Percentiles rank a stretch among this genome's conserved stretches.
phyloP scores from a whole-genome alignment of 2,797 vertebrate genomes.

The Chromis chromis region DNA sequence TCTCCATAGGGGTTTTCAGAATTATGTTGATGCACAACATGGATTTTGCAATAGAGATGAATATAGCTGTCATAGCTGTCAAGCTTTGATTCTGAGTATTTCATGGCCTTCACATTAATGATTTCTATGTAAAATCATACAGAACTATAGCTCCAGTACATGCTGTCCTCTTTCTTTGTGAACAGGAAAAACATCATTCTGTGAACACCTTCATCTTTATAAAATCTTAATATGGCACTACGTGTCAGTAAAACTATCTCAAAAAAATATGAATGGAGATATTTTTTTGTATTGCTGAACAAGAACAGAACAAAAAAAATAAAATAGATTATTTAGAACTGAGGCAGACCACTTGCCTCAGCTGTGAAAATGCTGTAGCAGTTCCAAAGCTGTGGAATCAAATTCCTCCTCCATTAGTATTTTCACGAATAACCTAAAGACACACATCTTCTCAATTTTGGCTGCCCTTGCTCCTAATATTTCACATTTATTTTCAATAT shows the following conservation, averaged over 20 bases:
- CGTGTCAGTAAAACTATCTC: not conserved
- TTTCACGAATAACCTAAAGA: too few relatives aligned
- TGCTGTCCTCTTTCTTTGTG: conserved; percentile 2
- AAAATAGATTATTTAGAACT: not conserved
- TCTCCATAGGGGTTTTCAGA: too few relatives aligned
- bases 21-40: conserved; percentile 30
- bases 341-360: not conserved
- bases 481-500: too few relatives aligned
- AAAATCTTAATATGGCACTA: conserved; percentile 16
- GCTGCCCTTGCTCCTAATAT: too few relatives aligned
- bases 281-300: conserved; percentile 12
- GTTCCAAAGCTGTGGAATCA: too few relatives aligned
- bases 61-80: conserved; percentile 32
- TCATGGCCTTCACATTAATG: conserved; percentile 31
- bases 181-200: not conserved
- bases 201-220: conserved; percentile 10
- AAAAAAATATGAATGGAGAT: not conserved
- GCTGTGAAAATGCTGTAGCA: not conserved
- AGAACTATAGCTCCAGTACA: not conserved
- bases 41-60: conserved; percentile 35
- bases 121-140: conserved; percentile 18
- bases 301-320: conserved; percentile 7
- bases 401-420: too few relatives aligned
- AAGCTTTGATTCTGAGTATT: conserved; percentile 29
- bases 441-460: too few relatives aligned